Percentiles rank a stretch among this genome's conserved stretches.
phyloP scores from a whole-genome alignment of 2,888 invertebrate species.

The Cancer borealis region DNA sequence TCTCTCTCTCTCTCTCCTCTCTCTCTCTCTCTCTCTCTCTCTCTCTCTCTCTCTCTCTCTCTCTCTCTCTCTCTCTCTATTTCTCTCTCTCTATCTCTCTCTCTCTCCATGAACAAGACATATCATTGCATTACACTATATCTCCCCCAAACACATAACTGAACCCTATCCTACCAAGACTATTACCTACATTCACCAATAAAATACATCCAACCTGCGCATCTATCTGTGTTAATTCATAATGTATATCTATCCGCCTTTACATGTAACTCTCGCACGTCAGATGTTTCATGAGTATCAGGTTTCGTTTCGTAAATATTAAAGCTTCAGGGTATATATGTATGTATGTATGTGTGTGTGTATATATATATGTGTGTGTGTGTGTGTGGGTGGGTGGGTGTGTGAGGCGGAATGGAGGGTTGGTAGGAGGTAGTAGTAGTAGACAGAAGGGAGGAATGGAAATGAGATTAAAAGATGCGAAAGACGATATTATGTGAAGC shows the following conservation, averaged over 20 bases:
- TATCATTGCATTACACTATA: neutral
- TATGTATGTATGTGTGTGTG: too few relatives aligned
- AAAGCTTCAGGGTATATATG: neutral
- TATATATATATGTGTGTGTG: too few relatives aligned
- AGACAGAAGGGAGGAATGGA: too few relatives aligned
- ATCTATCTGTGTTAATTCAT: conserved; percentile 6
- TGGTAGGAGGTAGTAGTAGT: too few relatives aligned
- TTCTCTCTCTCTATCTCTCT: neutral
- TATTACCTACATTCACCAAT: neutral
- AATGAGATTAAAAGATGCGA: too few relatives aligned
- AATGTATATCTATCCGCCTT: conserved; percentile 5
- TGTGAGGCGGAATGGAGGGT: too few relatives aligned
- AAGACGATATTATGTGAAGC: too few relatives aligned
- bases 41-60: conserved; percentile 22
- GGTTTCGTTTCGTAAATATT: conserved; percentile 9
- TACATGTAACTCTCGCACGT: conserved; percentile 16
- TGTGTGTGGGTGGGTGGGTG: too few relatives aligned
- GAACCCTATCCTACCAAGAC: neutral
- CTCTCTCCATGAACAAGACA: neutral
- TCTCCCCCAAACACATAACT: neutral
- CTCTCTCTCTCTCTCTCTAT: conserved; percentile 14
- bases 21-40: conserved; percentile 21
- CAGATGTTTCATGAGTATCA: neutral
- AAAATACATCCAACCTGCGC: neutral
- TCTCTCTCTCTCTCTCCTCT: neutral